Evolutionary conservation across 2,888 invertebrate species (phyloP).

Genomic region (Polylopha cassiicola): DNA sequence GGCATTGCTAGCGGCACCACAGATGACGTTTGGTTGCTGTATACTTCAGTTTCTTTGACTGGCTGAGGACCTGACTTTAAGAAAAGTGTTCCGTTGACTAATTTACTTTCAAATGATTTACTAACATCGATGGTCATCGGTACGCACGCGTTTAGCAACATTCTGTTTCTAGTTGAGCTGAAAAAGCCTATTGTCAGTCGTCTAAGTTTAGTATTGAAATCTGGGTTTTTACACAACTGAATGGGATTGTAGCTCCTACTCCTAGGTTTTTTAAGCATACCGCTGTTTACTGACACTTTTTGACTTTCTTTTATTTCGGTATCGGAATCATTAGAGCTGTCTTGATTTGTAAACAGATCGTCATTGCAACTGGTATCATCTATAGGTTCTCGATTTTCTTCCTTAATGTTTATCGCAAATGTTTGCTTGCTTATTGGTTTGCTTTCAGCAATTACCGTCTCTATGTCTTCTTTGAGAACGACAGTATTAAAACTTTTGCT

Average conservation of each 20-base stretch:
- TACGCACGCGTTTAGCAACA: constrained; percentile 48
- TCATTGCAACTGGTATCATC: constrained; percentile 1
- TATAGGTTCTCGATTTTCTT: not conserved
- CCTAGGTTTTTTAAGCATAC: constrained; percentile 54
- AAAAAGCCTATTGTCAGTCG: constrained; percentile 55
- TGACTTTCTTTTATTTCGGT: constrained; percentile 30
- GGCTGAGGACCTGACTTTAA: constrained; percentile 30
- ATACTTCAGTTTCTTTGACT: constrained; percentile 21
- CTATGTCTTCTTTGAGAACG: constrained; percentile 36
- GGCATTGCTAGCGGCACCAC: constrained; percentile 45
- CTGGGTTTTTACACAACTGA: constrained; percentile 64
- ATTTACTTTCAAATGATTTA: constrained; percentile 56
- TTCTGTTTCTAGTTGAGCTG: constrained; percentile 47
- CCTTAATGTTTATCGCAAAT: constrained; percentile 24
- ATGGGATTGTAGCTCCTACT: constrained; percentile 53
- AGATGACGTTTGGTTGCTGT: constrained; percentile 26
- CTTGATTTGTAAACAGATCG: constrained; percentile 10
- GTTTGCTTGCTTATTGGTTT: constrained; percentile 38
- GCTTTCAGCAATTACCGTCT: constrained; percentile 45
- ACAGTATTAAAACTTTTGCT: constrained; percentile 33
- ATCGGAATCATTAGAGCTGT: constrained; percentile 20
- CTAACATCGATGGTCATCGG: constrained; percentile 60
- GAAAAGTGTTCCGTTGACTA: constrained; percentile 48
- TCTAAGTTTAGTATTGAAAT: constrained; percentile 63
- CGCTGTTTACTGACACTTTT: constrained; percentile 45